Base-by-base conservation (phyloP, 2,888 invertebrate genomes). In the Balanococcus diminutus region DNA sequence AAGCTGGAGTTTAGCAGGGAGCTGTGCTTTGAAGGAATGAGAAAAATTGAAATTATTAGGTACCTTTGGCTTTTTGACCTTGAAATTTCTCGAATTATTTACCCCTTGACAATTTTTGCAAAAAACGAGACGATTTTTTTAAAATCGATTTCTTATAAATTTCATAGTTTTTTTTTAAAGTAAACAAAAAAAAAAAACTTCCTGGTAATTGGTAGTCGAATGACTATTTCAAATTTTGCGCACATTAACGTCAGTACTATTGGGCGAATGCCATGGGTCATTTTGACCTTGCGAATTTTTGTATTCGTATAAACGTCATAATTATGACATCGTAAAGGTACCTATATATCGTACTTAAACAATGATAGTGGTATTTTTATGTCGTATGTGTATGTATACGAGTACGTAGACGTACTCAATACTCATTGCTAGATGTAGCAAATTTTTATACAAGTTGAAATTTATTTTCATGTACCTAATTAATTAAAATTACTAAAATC, bases 271-370 rank as follows among this genome's bases (percentile, higher is more conserved):
- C 85, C 85, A 85, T 85, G 42, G 46, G 75, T 85, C 46, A 19
- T 31, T n/a, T 75, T 85, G 85, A 85, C 85, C 85, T 85, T 85
- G 85, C 85, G 46, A 46, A 85, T 85, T 75, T 84, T 85, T 75
- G 51, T 51, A 85, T 85, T 85, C 75, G n/a, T n/a, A 85, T 85
- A 85, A 85, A 85, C 85, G 85, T 85, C 79, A 85, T 85, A 85
- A 85, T 85, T 85, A 85, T 85, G 85, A 85, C 75, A 85, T 85
- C 25, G 85, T 46, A 46, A 46, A 75, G 79, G 72, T 72, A 75
- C 82, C 19, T 82, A 42, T 46, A 28, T 61, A 61, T 28, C 14
- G 67, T 67, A 56, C 22, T 56, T 67, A 16, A 67, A 28, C 67
- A 0, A 28, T 8, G 19, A 67, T 28, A 28, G 28, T 67, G 25